Percentiles rank a stretch among this genome's conserved stretches.
Evolutionary conservation across 2,888 invertebrate species (phyloP).

Genomic region (Chirona hameri): DNA sequence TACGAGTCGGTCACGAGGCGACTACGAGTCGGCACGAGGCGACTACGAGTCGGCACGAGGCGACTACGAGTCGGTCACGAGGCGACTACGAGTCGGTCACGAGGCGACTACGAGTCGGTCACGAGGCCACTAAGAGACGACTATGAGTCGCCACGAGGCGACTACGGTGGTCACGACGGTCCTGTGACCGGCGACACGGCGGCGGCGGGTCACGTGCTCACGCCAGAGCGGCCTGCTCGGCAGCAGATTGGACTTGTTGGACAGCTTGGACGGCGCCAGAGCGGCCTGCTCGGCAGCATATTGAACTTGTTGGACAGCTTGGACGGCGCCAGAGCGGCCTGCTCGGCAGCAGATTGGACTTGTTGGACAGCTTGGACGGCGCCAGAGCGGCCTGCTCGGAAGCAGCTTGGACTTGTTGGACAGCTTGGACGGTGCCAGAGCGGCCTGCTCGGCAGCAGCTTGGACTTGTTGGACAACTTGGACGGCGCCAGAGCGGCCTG

Average conservation of each 20-base stretch:
- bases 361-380: not conserved
- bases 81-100: too few relatives aligned
- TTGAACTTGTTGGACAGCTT: not conserved
- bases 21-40: too few relatives aligned
- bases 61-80: too few relatives aligned
- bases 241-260: not conserved
- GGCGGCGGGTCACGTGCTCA: not conserved
- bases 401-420: not conserved
- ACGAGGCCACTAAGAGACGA: too few relatives aligned
- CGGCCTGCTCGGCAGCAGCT: not conserved
- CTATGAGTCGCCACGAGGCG: too few relatives aligned
- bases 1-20: too few relatives aligned
- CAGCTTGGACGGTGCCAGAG: not conserved
- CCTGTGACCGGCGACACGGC: too few relatives aligned
- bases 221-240: not conserved
- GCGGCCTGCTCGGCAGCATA: not conserved
- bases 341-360: not conserved
- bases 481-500: not conserved
- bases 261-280: too few relatives aligned
- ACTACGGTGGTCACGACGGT: too few relatives aligned
- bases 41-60: too few relatives aligned
- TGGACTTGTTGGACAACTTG: not conserved
- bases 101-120: too few relatives aligned
- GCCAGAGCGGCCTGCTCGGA: not conserved
- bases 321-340: not conserved